These are phyloP conservation scores for Thecophora atra DNA, from an alignment of 2,888 invertebrate species.

Conservation along the genomic window DNA sequence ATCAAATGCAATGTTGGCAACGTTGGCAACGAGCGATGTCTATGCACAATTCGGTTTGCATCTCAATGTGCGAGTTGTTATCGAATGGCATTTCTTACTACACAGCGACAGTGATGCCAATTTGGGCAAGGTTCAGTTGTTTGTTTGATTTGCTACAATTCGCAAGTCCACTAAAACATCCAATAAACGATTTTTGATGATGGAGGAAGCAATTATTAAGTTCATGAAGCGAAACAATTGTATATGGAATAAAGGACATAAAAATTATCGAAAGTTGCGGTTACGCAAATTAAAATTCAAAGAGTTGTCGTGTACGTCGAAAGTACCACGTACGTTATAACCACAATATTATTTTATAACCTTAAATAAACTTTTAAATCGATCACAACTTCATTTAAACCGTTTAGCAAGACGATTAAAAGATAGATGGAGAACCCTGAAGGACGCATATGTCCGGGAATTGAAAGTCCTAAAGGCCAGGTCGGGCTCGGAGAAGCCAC, in stretches of 20 bases:
- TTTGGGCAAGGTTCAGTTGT: too few species aligned
- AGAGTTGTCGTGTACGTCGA: not conserved
- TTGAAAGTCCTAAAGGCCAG: not conserved
- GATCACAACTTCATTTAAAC: too few species aligned
- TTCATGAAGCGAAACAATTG: not conserved
- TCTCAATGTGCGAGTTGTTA: too few species aligned
- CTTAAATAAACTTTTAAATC: too few species aligned
- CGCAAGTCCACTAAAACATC: too few species aligned
- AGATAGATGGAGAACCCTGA: constrained; percentile 1
- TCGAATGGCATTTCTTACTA: too few species aligned
- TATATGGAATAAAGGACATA: not conserved
- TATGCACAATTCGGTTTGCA: too few species aligned
- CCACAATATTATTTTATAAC: too few species aligned
- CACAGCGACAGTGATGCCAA: too few species aligned
- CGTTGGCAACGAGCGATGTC: too few species aligned
- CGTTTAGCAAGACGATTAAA: not conserved
- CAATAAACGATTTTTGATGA: not conserved
- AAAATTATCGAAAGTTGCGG: not conserved
- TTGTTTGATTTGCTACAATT: too few species aligned
- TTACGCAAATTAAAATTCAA: not conserved
- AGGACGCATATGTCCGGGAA: not conserved
- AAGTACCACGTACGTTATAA: not conserved
- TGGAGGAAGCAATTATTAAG: not conserved
- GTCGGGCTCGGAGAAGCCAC: not conserved
- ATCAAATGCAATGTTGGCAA: too few species aligned